Percentiles rank a stretch among this genome's conserved stretches.
Evolutionary conservation across 2,113 vertebrate genomes (phyloP).

Genomic region (Periophthalmodon schlosseri): DNA sequence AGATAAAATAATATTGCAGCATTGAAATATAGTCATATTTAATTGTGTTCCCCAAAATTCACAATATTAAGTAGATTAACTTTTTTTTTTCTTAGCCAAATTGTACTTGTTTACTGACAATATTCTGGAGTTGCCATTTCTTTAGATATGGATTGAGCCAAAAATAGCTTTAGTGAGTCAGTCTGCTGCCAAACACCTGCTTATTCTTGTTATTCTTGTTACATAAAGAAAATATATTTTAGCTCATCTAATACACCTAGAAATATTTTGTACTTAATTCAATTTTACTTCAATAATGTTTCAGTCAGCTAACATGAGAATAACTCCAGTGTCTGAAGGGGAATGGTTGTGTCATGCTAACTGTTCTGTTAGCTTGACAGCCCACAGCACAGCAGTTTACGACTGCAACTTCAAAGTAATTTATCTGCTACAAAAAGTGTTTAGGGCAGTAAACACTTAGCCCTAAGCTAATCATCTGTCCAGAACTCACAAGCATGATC

Average conservation of each 20-base stretch:
- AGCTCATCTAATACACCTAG: not conserved
- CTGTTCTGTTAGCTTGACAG: slow-evolving; percentile 12
- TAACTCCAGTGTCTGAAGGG: not conserved
- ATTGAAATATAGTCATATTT: not conserved
- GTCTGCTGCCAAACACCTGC: not conserved
- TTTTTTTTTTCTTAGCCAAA: no score
- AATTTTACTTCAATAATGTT: no score
- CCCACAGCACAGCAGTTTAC: slow-evolving; percentile 10
- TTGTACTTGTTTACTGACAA: not conserved
- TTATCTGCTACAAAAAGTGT: slow-evolving; percentile 21
- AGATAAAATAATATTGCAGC: no score
- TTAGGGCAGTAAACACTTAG: not conserved
- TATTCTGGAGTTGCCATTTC: not conserved
- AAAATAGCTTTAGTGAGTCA: not conserved
- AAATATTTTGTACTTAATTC: not conserved
- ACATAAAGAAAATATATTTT: not conserved
- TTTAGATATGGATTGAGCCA: not conserved
- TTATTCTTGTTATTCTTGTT: slow-evolving; percentile 3
- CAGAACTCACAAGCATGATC: slow-evolving; percentile 9
- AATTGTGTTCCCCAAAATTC: not conserved
- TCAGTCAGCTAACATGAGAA: not conserved
- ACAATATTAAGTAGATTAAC: no score
- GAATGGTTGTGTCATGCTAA: not conserved
- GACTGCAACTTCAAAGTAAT: slow-evolving; percentile 26
- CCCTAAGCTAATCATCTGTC: not conserved